These are phyloP conservation scores for Latrodectus hesperus DNA, from an alignment of 2,888 invertebrate genomes.

Conservation along the genomic window DNA sequence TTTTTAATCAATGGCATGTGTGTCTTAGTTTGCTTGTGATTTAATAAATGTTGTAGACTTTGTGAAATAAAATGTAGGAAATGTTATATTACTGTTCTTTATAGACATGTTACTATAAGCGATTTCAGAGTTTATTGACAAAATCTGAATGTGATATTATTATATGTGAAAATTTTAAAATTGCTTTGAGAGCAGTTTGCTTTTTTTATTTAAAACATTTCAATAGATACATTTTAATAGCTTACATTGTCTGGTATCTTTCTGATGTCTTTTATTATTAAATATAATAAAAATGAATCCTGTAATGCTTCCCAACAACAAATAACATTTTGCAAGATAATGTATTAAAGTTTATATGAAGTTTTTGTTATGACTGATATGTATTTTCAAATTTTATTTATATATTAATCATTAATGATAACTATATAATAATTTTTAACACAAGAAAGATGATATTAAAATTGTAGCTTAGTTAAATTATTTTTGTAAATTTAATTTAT, in stretches of 20 bases:
- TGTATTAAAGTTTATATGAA: too few relatives aligned
- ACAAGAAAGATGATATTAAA: too few relatives aligned
- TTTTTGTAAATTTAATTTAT: too few relatives aligned
- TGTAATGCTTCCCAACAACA: background rate
- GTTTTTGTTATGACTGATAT: too few relatives aligned
- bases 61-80: slow-evolving; percentile 29
- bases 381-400: too few relatives aligned
- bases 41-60: slow-evolving; percentile 59
- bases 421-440: too few relatives aligned
- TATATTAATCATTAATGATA: too few relatives aligned
- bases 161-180: slow-evolving; percentile 30
- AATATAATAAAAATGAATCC: background rate
- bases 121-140: slow-evolving; percentile 12
- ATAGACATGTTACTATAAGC: slow-evolving; percentile 23
- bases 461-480: too few relatives aligned
- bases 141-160: slow-evolving; percentile 34
- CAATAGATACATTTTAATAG: slow-evolving; percentile 16
- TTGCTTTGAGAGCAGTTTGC: slow-evolving; percentile 9
- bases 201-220: slow-evolving; percentile 11
- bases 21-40: slow-evolving; percentile 56
- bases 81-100: slow-evolving; percentile 33
- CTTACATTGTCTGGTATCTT: slow-evolving; percentile 1
- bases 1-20: slow-evolving; percentile 38
- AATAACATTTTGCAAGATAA: background rate
- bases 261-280: background rate